Evolutionary conservation across 2,888 invertebrate species (phyloP).

Genomic region (Chorisops tibialis): DNA sequence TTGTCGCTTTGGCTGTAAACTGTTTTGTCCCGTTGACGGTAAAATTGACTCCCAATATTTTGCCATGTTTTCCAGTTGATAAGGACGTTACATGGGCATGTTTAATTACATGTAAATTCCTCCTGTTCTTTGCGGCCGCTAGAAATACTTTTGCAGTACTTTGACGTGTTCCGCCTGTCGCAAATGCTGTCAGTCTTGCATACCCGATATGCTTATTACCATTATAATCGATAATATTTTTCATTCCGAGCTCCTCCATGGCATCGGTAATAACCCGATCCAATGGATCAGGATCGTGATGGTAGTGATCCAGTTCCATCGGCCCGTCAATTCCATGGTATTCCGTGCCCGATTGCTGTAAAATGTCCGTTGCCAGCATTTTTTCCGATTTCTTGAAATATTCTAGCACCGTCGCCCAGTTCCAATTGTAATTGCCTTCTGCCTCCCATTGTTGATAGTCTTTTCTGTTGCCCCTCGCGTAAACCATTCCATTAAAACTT

Average conservation of each 20-base stretch:
- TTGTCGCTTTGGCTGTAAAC: slow-evolving; percentile 1
- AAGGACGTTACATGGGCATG: slow-evolving; percentile 52
- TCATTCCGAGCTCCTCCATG: slow-evolving; percentile 55
- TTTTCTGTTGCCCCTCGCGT: slow-evolving; percentile 57
- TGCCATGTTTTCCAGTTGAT: slow-evolving; percentile 52
- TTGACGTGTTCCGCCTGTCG: slow-evolving; percentile 54
- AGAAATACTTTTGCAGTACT: slow-evolving; percentile 57
- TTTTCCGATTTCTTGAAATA: slow-evolving; percentile 73
- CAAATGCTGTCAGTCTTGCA: slow-evolving; percentile 57
- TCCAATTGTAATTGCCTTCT: slow-evolving; percentile 60
- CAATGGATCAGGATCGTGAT: slow-evolving; percentile 46
- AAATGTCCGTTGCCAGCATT: slow-evolving; percentile 9
- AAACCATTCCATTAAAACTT: slow-evolving; percentile 51
- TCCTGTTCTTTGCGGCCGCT: slow-evolving; percentile 42
- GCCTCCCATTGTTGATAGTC: slow-evolving; percentile 61
- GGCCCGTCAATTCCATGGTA: slow-evolving; percentile 55
- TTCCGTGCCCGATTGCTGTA: neutral
- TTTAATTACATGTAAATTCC: slow-evolving; percentile 56
- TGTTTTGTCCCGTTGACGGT: slow-evolving; percentile 15
- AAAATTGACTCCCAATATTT: slow-evolving; percentile 51
- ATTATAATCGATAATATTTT: slow-evolving; percentile 58
- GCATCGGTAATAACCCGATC: slow-evolving; percentile 53
- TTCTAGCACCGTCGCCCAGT: slow-evolving; percentile 67
- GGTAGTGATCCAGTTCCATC: slow-evolving; percentile 54
- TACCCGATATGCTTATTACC: slow-evolving; percentile 59